Percentiles rank a stretch among this genome's conserved stretches.
phyloP scores from a whole-genome alignment of 2,888 invertebrate genomes.

The Melanophora roralis region DNA sequence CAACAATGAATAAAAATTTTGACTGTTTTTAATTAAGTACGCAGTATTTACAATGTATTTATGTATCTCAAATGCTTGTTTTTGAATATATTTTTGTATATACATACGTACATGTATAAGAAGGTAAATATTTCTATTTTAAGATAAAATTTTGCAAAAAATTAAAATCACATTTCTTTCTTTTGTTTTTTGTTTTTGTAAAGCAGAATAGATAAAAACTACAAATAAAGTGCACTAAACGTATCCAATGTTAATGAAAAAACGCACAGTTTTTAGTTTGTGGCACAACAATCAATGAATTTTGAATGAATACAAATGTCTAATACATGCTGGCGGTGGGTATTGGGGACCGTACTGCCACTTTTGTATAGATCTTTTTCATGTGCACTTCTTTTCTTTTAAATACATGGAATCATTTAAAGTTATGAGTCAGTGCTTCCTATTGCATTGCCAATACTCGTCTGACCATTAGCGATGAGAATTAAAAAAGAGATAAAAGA shows the following conservation, averaged over 20 bases:
- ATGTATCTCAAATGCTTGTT: no score
- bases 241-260: slow-evolving; percentile 23
- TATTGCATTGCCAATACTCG: not conserved
- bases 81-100: no score
- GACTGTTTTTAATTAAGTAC: no score
- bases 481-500: slow-evolving; percentile 6
- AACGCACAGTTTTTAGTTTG: not conserved
- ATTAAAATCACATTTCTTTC: no score
- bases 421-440: slow-evolving; percentile 1
- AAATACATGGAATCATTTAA: no score
- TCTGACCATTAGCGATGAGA: not conserved
- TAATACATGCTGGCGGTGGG: slow-evolving; percentile 2
- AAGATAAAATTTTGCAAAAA: no score
- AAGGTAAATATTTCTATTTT: no score
- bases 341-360: not conserved
- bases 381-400: not conserved
- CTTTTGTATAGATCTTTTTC: not conserved
- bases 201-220: slow-evolving; percentile 15
- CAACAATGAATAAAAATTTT: no score
- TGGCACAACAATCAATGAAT: slow-evolving; percentile 11
- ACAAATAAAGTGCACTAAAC: slow-evolving; percentile 25
- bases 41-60: no score
- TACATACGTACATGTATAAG: no score
- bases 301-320: slow-evolving; percentile 6
- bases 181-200: no score